These are phyloP conservation scores for Lacanobia oleracea DNA, from an alignment of 2,888 invertebrate species.

Conservation along the genomic window DNA sequence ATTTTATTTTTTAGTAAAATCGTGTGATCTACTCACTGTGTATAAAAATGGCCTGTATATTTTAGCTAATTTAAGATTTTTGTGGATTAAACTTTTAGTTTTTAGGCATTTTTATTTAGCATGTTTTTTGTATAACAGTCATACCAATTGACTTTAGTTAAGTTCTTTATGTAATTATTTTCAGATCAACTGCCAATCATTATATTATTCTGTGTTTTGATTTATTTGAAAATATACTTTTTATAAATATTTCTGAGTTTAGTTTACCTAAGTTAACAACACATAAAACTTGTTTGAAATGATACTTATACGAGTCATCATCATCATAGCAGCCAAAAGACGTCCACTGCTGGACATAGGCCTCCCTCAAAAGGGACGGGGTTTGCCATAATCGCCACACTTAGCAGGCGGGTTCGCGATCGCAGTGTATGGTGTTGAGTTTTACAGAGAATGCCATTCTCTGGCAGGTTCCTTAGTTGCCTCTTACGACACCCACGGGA, in stretches of 20 bases:
- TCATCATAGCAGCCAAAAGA: no score
- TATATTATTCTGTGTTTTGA: constrained; percentile 78
- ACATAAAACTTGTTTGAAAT: no score
- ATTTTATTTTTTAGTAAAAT: constrained; percentile 68
- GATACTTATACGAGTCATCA: no score
- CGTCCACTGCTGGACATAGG: no score
- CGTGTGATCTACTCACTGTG: constrained; percentile 79
- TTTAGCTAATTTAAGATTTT: constrained; percentile 78
- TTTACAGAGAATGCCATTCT: no score
- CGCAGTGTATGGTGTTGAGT: no score
- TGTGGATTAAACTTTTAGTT: constrained; percentile 68
- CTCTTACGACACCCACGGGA: no score
- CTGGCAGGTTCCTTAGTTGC: no score
- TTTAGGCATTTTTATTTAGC: constrained; percentile 69
- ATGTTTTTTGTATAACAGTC: constrained; percentile 70
- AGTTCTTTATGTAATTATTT: constrained; percentile 75
- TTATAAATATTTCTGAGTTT: constrained; percentile 72
- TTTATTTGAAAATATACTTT: constrained; percentile 87
- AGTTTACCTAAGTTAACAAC: neutral
- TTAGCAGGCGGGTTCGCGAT: no score
- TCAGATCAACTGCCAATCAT: constrained; percentile 84
- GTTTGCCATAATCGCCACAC: no score
- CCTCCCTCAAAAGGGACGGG: no score
- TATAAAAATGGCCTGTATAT: constrained; percentile 85
- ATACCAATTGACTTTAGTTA: constrained; percentile 76